Evolutionary conservation across 2,113 vertebrate genomes (phyloP).

Genomic region (Cebidichthys violaceus): DNA sequence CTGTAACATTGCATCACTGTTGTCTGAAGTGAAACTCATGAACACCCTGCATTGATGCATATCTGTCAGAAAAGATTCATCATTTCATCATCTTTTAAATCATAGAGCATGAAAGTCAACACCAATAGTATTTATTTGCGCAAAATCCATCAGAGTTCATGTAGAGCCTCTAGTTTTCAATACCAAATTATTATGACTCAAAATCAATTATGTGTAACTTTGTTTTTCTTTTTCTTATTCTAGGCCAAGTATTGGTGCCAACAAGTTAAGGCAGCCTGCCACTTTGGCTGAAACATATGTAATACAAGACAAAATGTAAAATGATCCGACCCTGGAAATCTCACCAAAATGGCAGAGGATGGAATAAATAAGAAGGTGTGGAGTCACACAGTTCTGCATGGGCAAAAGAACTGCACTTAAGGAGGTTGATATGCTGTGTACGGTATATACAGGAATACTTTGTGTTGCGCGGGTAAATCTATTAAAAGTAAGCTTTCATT

Average conservation of each 20-base stretch:
- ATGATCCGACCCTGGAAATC: background rate
- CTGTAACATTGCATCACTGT: background rate
- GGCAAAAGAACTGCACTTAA: too few relatives aligned
- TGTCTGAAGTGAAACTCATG: background rate
- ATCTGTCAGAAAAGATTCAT: background rate
- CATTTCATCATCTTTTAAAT: conserved; percentile 1
- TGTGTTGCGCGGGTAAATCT: background rate
- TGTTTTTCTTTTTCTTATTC: conserved; percentile 6
- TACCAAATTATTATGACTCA: background rate
- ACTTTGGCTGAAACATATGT: background rate
- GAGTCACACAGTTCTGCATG: background rate
- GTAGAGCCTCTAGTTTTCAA: background rate
- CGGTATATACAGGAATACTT: background rate
- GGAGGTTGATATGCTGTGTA: background rate
- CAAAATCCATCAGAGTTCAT: background rate
- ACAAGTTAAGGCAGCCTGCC: background rate
- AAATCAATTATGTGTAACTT: background rate
- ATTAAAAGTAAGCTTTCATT: background rate
- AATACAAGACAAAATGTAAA: background rate
- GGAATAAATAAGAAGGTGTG: background rate
- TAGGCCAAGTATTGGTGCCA: conserved; percentile 55
- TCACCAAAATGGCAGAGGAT: background rate
- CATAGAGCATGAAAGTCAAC: background rate
- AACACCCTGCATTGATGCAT: background rate
- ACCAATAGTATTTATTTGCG: background rate